phyloP scores from a whole-genome alignment of 2,797 vertebrate genomes.

The Macroramphosus scolopax region DNA sequence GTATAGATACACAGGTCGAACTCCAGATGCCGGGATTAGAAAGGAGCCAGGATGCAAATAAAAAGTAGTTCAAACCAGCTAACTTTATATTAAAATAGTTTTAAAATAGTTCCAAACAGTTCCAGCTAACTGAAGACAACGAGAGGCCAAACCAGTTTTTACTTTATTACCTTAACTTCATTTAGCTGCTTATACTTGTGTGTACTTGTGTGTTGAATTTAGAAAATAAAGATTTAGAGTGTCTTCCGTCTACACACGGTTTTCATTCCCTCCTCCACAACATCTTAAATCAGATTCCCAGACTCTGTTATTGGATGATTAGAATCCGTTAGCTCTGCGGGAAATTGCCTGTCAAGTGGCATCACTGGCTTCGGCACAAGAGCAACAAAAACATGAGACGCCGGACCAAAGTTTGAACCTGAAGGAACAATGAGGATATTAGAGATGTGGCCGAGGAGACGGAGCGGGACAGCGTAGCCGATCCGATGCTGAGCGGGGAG shows the following conservation, averaged over 20 bases:
- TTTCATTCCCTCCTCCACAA: constrained; percentile 7
- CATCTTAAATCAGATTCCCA: constrained; percentile 12
- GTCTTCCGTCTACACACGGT: constrained; percentile 3
- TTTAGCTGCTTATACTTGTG: too few species aligned
- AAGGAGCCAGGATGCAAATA: too few species aligned
- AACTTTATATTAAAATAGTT: too few species aligned
- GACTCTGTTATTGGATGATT: constrained; percentile 27
- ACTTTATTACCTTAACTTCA: too few species aligned
- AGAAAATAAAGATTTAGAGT: constrained; percentile 3
- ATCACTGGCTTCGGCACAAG: constrained; percentile 42
- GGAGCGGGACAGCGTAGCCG: constrained; percentile 5
- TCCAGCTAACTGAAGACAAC: too few species aligned
- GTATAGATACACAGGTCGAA: too few species aligned
- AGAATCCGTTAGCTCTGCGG: neutral
- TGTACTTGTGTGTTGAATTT: too few species aligned
- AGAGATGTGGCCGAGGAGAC: constrained; percentile 3
- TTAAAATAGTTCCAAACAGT: too few species aligned
- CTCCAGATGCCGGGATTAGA: too few species aligned
- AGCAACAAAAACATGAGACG: constrained; percentile 48
- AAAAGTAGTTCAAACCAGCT: too few species aligned
- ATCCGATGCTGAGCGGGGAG: constrained; percentile 17
- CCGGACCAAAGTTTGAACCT: constrained; percentile 32
- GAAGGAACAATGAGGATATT: constrained; percentile 47
- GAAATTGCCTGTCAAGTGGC: constrained; percentile 37
- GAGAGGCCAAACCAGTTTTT: too few species aligned